A percentile compares a stretch with the other conserved stretches of the same genome.
Conservation (phyloP, 2,888 invertebrate species). For the Tortricodes alternella region DNA sequence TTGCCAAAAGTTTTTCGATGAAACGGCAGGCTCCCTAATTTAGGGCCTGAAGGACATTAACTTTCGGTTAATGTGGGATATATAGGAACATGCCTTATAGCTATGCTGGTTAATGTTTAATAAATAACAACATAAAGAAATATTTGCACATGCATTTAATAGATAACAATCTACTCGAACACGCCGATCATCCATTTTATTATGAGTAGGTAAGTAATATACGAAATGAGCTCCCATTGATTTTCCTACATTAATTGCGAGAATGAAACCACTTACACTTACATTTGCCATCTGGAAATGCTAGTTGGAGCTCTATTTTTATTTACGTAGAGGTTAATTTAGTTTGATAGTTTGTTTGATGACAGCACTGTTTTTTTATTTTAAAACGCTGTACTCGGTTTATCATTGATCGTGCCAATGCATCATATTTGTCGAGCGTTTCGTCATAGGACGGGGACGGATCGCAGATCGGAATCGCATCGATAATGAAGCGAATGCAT, state of each 20-base stretch:
- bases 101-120: too few species aligned
- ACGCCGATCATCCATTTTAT: conserved; percentile 62
- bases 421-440: conserved; percentile 78
- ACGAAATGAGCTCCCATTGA: conserved; percentile 74
- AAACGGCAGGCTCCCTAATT: too few species aligned
- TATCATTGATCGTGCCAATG: conserved; percentile 71
- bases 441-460: conserved; percentile 56
- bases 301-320: conserved; percentile 29
- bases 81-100: too few species aligned
- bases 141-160: conserved; percentile 34
- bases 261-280: conserved; percentile 43
- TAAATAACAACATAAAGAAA: conserved; percentile 4
- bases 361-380: conserved; percentile 38
- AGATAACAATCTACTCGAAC: conserved; percentile 53
- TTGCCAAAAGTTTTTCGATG: too few species aligned
- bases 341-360: conserved; percentile 28
- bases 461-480: conserved; percentile 57
- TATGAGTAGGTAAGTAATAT: conserved; percentile 63
- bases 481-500: conserved; percentile 65
- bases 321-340: conserved; percentile 36
- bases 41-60: too few species aligned
- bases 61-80: too few species aligned
- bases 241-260: conserved; percentile 73
- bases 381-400: conserved; percentile 50
- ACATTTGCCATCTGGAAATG: conserved; percentile 14